These are phyloP conservation scores for Petrolisthes manimaculis DNA, from an alignment of 2,888 invertebrate species.

Conservation along the genomic window DNA sequence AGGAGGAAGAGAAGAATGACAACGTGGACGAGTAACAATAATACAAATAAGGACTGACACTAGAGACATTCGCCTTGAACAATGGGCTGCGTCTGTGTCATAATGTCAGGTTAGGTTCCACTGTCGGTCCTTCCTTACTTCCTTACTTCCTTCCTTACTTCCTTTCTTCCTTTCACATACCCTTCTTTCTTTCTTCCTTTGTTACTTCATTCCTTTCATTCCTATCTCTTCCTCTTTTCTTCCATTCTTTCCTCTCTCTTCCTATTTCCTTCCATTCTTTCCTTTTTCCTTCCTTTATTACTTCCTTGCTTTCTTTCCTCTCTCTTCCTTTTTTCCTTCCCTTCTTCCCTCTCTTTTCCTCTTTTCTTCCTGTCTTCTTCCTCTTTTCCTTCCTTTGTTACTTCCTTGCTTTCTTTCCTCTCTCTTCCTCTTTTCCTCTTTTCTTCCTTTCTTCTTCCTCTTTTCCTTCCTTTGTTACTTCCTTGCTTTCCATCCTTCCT, in stretches of 20 bases:
- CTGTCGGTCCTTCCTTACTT: no score
- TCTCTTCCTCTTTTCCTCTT: background rate
- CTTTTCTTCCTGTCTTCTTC: no score
- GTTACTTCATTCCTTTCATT: background rate
- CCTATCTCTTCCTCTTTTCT: background rate
- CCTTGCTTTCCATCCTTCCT: background rate
- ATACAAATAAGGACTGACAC: no score
- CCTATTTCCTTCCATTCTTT: background rate
- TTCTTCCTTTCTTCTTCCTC: background rate
- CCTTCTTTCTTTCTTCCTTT: background rate
- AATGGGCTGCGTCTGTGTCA: no score
- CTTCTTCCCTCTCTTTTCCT: background rate
- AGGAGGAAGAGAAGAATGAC: no score
- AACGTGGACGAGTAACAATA: no score
- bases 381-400: background rate
- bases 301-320: background rate
- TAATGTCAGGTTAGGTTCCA: no score
- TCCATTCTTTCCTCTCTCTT: background rate
- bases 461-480: background rate
- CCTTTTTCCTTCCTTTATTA: no score
- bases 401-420: background rate
- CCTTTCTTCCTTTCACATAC: no score
- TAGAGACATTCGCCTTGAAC: no score
- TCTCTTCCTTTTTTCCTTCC: constrained; percentile 9
- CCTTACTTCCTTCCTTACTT: no score